A percentile compares a stretch with the other conserved stretches of the same genome.
Evolutionary conservation across 2,888 invertebrate species (phyloP).

Genomic region (Tineola bisselliella): DNA sequence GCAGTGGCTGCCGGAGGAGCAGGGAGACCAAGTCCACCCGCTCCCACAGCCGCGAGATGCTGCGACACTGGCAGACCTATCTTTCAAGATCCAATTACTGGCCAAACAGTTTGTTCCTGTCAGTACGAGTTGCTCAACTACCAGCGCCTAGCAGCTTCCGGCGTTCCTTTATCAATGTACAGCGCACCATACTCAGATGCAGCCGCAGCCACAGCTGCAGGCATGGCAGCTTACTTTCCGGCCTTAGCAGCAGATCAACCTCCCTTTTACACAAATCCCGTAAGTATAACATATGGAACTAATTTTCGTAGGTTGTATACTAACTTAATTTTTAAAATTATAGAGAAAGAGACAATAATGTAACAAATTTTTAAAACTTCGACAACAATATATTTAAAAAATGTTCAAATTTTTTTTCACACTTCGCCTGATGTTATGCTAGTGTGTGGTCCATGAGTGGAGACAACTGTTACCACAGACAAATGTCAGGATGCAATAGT

Average conservation of each 20-base stretch:
- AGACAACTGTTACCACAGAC: too few relatives aligned
- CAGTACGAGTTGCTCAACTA: slow-evolving; percentile 89
- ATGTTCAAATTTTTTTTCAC: too few relatives aligned
- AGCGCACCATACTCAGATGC: slow-evolving; percentile 80
- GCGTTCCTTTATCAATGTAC: slow-evolving; percentile 83
- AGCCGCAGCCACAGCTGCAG: slow-evolving; percentile 73
- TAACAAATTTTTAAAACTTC: too few relatives aligned
- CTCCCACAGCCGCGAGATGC: slow-evolving; percentile 73
- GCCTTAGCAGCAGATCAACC: slow-evolving; percentile 86
- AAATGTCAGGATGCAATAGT: too few relatives aligned
- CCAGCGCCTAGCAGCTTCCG: slow-evolving; percentile 77
- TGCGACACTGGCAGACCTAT: slow-evolving; percentile 93
- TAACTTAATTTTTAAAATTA: too few relatives aligned
- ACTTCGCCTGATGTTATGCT: too few relatives aligned
- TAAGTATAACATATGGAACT: slow-evolving; percentile 67
- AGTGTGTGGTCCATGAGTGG: too few relatives aligned
- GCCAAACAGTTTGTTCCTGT: slow-evolving; percentile 89
- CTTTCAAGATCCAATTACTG: slow-evolving; percentile 89
- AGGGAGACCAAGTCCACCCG: slow-evolving; percentile 61
- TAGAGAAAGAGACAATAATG: too few relatives aligned
- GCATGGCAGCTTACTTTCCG: slow-evolving; percentile 88
- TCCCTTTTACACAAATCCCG: slow-evolving; percentile 85
- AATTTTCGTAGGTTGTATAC: too few relatives aligned
- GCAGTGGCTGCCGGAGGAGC: slow-evolving; percentile 60
- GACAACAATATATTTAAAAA: too few relatives aligned